phyloP scores from a whole-genome alignment of 1,140 invertebrate species.

The Epicauta chinensis region DNA sequence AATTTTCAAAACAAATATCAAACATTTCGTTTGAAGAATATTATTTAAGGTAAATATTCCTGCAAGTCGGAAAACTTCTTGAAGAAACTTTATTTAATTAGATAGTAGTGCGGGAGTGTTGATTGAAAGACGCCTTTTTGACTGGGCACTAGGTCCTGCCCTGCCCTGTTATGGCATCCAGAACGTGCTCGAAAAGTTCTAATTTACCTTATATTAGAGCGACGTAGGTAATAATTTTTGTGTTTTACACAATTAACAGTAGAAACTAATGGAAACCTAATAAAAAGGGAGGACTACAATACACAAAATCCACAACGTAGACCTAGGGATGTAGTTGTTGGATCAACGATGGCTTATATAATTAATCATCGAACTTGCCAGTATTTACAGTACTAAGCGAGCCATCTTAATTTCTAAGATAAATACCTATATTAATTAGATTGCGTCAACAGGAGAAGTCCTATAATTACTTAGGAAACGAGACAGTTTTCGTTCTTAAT shows the following conservation, averaged over 20 bases:
- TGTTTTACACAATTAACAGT: constrained; percentile 3
- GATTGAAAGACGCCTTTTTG: no score
- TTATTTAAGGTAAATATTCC: no score
- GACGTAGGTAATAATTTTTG: neutral
- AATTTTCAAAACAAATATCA: no score
- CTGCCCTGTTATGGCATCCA: no score
- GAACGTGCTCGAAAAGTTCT: no score
- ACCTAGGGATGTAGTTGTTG: constrained; percentile 5
- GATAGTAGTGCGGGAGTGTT: no score
- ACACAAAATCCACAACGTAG: neutral
- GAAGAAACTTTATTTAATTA: no score
- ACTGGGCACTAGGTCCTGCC: no score
- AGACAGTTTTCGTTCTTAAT: constrained; percentile 42
- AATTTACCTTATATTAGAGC: no score
- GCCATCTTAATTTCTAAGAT: constrained; percentile 45
- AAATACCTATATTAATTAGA: constrained; percentile 45
- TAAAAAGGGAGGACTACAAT: constrained; percentile 11
- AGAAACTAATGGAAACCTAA: constrained; percentile 11
- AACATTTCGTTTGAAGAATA: no score
- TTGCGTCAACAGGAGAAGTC: constrained; percentile 41
- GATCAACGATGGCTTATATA: constrained; percentile 41
- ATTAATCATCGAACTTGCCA: constrained; percentile 42
- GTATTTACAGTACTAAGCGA: constrained; percentile 42
- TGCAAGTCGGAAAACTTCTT: no score
- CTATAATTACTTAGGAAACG: constrained; percentile 42